phyloP scores from a whole-genome alignment of 2,113 vertebrate genomes.

The Bolborhynchus lineola region DNA sequence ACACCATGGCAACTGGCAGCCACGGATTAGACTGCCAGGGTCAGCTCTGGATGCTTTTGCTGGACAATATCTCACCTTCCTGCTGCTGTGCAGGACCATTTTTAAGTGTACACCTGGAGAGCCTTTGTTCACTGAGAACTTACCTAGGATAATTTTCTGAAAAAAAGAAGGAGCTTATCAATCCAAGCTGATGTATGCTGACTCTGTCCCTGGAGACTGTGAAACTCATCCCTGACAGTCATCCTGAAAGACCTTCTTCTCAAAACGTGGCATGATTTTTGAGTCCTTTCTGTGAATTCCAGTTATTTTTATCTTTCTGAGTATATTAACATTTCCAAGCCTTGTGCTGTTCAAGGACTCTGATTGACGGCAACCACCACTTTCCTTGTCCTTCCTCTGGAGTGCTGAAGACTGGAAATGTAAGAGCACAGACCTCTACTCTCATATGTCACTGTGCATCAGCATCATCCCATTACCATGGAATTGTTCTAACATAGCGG shows the following conservation, averaged over 20 bases:
- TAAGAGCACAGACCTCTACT: neutral
- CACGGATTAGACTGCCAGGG: neutral
- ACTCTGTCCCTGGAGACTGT: neutral
- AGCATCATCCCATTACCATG: neutral
- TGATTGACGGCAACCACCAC: neutral
- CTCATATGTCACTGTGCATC: neutral
- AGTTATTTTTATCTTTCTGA: neutral
- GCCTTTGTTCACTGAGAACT: neutral
- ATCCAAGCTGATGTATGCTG: neutral
- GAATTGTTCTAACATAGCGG: neutral
- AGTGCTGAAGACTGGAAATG: neutral
- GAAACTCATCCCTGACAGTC: neutral
- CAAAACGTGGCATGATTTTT: neutral
- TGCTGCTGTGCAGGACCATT: rapidly evolving
- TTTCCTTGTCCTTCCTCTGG: neutral
- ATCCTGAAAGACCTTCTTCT: neutral
- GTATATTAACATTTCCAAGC: neutral
- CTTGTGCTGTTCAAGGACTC: neutral
- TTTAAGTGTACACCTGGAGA: neutral
- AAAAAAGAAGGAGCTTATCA: neutral
- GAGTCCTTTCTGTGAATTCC: neutral
- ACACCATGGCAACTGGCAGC: neutral
- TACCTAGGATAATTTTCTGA: neutral
- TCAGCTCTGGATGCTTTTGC: neutral
- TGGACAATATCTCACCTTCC: neutral